Conservation (phyloP, 2,888 invertebrate genomes). For the Rambutsinella grinnellia region DNA sequence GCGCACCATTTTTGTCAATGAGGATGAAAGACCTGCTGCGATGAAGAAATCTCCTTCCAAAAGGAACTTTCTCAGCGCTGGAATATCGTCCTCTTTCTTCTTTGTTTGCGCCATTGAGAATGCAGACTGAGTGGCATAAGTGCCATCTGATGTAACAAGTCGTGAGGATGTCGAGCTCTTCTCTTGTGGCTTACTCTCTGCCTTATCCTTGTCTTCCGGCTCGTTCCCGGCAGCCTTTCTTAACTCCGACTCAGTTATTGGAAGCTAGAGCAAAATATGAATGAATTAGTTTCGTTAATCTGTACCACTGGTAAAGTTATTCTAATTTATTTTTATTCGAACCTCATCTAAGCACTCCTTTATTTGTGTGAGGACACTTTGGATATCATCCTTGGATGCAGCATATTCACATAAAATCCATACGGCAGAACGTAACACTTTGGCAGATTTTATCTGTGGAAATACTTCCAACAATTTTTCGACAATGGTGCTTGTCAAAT, state of each 20-base stretch:
- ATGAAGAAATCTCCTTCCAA: slow-evolving; percentile 97
- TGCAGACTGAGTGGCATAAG: slow-evolving; percentile 98
- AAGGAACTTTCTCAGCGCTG: slow-evolving; percentile 87
- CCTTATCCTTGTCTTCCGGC: slow-evolving; percentile 68
- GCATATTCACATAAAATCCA: slow-evolving; percentile 99
- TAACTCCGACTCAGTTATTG: slow-evolving; percentile 75
- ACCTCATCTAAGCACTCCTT: slow-evolving; percentile 81
- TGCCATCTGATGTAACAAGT: slow-evolving; percentile 97
- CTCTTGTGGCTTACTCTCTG: slow-evolving; percentile 26
- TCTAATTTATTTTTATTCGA: too few relatives aligned
- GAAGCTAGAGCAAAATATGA: slow-evolving; percentile 70
- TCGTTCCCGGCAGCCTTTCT: slow-evolving; percentile 82
- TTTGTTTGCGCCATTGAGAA: slow-evolving; percentile 77
- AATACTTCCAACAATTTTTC: slow-evolving; percentile 87
- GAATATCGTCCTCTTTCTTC: slow-evolving; percentile 74
- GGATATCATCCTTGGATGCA: slow-evolving; percentile 81
- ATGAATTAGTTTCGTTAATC: too few relatives aligned
- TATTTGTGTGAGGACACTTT: slow-evolving; percentile 83
- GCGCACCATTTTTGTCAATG: slow-evolving; percentile 90
- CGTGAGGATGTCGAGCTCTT: slow-evolving; percentile 41
- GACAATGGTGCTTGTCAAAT: slow-evolving; percentile 84
- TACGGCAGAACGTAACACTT: slow-evolving; percentile 91
- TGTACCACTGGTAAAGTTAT: too few relatives aligned
- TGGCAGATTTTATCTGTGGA: slow-evolving; percentile 88
- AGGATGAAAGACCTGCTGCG: slow-evolving; percentile 91